Conservation (phyloP, 2,797 vertebrate genomes). For the Harpagifer antarcticus region DNA sequence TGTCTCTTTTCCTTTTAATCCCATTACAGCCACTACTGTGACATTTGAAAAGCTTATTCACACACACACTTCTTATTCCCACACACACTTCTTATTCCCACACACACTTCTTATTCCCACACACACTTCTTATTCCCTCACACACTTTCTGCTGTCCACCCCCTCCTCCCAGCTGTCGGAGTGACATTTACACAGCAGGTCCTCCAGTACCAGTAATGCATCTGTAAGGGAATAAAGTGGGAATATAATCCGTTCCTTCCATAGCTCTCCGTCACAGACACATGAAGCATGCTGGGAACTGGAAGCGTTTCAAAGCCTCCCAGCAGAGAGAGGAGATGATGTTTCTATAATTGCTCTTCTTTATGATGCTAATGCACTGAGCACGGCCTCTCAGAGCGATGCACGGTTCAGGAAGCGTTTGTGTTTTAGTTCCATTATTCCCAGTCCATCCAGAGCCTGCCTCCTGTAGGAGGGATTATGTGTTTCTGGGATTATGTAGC, state of each 20-base stretch:
- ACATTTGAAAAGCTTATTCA: conserved; percentile 67
- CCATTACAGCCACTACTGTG: conserved; percentile 68
- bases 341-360: conserved; percentile 64
- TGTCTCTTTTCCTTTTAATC: conserved; percentile 34
- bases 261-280: not conserved
- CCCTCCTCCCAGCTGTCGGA: not conserved
- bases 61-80: conserved; percentile 31
- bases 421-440: conserved; percentile 40
- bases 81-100: conserved; percentile 21
- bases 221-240: too few species aligned
- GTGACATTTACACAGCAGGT: too few species aligned
- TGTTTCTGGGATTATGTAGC: conserved; percentile 52
- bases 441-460: conserved; percentile 36
- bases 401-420: conserved; percentile 30
- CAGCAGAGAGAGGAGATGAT: conserved; percentile 31
- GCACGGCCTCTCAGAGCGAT: conserved; percentile 42
- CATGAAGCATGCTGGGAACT: conserved; percentile 46
- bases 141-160: too few species aligned
- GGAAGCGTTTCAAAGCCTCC: conserved; percentile 56
- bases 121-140: conserved; percentile 19
- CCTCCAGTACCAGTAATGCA: too few species aligned
- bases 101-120: conserved; percentile 29
- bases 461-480: conserved; percentile 45
- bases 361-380: conserved; percentile 66
- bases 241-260: too few species aligned